Percentiles rank a stretch among this genome's conserved stretches.
Conservation (phyloP, 2,797 vertebrate genomes). For the Paguma larvata region DNA sequence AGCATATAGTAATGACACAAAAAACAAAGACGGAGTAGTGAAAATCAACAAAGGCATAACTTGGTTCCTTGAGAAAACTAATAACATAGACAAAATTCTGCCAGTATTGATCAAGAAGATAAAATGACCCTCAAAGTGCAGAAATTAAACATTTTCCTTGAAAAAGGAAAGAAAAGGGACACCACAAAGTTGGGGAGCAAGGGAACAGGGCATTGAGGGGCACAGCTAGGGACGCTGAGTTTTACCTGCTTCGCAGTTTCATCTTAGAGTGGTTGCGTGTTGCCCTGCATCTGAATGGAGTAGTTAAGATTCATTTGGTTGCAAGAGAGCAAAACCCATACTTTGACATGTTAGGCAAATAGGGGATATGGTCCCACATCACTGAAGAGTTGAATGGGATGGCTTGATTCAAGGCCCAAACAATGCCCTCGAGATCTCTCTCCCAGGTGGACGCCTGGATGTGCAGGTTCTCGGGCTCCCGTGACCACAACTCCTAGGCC, state of each 20-base stretch:
- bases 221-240: background rate
- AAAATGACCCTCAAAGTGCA: background rate
- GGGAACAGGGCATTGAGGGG: background rate
- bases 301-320: background rate
- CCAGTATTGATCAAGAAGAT: background rate
- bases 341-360: background rate
- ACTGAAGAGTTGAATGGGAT: background rate
- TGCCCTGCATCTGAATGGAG: background rate
- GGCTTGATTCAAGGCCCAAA: background rate
- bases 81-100: background rate
- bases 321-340: background rate
- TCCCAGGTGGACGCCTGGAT: background rate
- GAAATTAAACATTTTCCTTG: background rate
- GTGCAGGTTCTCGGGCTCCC: background rate
- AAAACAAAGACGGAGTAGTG: background rate
- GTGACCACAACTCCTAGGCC: background rate
- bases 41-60: background rate
- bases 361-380: background rate
- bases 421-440: background rate
- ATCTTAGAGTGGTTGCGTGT: accelerated
- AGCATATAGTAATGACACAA: background rate
- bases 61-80: background rate
- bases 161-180: background rate
- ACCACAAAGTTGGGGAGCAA: background rate
- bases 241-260: background rate